Evolutionary conservation across 2,113 vertebrate genomes (phyloP), one percentile per base, ranked within the genome.

Genomic region (Dendropsophus ebraccatus): DNA sequence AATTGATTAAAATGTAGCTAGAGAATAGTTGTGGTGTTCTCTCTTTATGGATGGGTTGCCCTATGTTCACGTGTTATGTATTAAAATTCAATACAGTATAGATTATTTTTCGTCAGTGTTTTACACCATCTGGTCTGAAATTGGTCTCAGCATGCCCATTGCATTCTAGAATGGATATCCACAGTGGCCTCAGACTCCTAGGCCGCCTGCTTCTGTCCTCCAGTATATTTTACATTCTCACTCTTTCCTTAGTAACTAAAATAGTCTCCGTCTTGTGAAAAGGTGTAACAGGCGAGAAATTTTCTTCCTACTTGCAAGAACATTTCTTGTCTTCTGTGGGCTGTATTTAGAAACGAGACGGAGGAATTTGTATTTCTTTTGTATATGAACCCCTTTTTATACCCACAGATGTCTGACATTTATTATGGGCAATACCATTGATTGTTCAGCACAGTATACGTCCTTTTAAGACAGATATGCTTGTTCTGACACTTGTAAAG

Each of bases 291-390:
- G 76, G 50, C 78, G 75, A 35, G 30, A 65, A 47, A 47, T 54
- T 17, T 79, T 54, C 50, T 75, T 10, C 69, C 17, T n/a, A n/a
- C 28, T 80, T 86, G 73, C 84, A 86, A 76, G 84, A 86, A 86
- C 76, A 70, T 58, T 32, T 80, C 70, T 84, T 73, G 19, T 11
- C 70, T 67, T 78, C 30, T 83, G 28, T 54, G 47, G 47, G 50
- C 70, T 84, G 49, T 47, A 73, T 72, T 54, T 73, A 83, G 67
- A 56, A 37, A 32, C 41, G 49, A 21, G 79, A 19, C 49, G n/a
- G 81, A 30, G 73, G 65, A 56, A 41, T 35, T 72, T 32, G 47
- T 47, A n/a, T 41, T 37, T 19, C n/a, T 21, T 23, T 28, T 17
- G 52, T 41, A 12, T 14, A 41, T 72, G 73, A 72, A 54, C 81